These are phyloP conservation scores for Opisthograptis luteolata DNA, from an alignment of 2,888 invertebrate species.

Conservation along the genomic window DNA sequence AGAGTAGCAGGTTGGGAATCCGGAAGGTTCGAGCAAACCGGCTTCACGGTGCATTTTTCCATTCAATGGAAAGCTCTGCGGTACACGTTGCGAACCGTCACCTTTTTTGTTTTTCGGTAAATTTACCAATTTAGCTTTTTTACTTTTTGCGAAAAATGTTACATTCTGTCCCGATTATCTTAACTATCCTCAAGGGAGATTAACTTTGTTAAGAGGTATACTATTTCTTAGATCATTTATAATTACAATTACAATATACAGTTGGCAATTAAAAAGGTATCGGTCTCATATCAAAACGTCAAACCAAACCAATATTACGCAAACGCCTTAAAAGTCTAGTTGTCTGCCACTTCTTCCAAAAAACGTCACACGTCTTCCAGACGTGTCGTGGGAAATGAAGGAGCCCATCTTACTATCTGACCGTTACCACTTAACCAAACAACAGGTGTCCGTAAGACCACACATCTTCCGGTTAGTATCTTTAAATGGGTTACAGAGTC, in stretches of 20 bases:
- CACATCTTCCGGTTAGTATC: neutral
- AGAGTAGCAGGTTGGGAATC: constrained; percentile 83
- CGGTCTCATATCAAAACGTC: too few species aligned
- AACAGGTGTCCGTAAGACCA: neutral
- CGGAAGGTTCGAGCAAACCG: constrained; percentile 81
- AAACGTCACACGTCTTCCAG: too few species aligned
- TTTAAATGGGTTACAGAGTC: neutral
- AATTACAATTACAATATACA: too few species aligned
- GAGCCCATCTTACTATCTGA: too few species aligned
- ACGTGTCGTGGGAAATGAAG: too few species aligned
- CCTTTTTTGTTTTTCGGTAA: constrained; percentile 42
- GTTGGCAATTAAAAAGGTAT: too few species aligned
- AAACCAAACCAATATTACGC: too few species aligned
- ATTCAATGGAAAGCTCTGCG: constrained; percentile 81
- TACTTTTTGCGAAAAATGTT: constrained; percentile 29
- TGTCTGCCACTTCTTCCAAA: too few species aligned
- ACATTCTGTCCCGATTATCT: constrained; percentile 15
- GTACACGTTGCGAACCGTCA: constrained; percentile 59
- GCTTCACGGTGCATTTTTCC: constrained; percentile 80
- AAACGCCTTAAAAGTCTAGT: too few species aligned
- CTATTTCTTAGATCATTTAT: too few species aligned
- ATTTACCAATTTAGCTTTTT: constrained; percentile 46
- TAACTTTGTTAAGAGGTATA: too few species aligned
- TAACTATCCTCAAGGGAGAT: too few species aligned
- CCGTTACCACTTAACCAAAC: neutral